Conservation (phyloP, 1,140 invertebrate genomes). For the Bilobella aurantiaca region DNA sequence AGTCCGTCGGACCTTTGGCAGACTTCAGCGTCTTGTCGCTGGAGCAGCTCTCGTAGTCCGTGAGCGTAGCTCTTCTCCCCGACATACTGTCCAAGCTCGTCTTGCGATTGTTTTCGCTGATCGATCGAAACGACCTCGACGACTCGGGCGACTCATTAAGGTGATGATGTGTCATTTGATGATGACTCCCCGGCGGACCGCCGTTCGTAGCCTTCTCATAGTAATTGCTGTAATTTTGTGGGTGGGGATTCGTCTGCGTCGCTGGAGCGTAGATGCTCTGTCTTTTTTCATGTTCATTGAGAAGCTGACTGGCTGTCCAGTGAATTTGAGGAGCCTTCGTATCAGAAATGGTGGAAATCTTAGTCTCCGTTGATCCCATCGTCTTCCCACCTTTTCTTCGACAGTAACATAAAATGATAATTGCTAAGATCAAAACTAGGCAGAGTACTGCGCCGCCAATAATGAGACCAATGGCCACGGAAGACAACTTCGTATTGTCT, state of each 20-base stretch:
- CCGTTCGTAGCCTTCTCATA: not conserved
- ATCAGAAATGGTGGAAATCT: conserved; percentile 33
- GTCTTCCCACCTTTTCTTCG: conserved; percentile 20
- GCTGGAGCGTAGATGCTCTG: conserved; percentile 41
- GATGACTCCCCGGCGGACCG: conserved; percentile 1
- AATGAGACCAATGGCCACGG: conserved; percentile 17
- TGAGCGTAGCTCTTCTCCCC: conserved; percentile 25
- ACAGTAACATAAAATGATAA: conserved; percentile 25
- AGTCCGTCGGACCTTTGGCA: conserved; percentile 31
- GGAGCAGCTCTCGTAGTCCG: conserved; percentile 34
- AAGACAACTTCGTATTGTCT: not conserved
- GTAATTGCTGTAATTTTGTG: not conserved
- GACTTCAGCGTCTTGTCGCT: conserved; percentile 30
- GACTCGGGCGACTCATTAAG: conserved; percentile 30
- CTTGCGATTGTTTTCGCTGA: conserved; percentile 35
- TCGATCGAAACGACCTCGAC: conserved; percentile 40
- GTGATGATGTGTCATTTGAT: conserved; percentile 24
- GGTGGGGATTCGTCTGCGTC: not conserved
- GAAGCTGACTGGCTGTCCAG: conserved; percentile 49
- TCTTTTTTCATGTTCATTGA: conserved; percentile 50
- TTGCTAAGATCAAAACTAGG: conserved; percentile 14
- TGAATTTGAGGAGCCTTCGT: conserved; percentile 32
- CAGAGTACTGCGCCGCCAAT: conserved; percentile 22
- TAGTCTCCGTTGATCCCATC: conserved; percentile 29
- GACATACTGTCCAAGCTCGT: conserved; percentile 34